Conservation (phyloP, 2,888 invertebrate genomes). For the Cheilosia pagana region DNA sequence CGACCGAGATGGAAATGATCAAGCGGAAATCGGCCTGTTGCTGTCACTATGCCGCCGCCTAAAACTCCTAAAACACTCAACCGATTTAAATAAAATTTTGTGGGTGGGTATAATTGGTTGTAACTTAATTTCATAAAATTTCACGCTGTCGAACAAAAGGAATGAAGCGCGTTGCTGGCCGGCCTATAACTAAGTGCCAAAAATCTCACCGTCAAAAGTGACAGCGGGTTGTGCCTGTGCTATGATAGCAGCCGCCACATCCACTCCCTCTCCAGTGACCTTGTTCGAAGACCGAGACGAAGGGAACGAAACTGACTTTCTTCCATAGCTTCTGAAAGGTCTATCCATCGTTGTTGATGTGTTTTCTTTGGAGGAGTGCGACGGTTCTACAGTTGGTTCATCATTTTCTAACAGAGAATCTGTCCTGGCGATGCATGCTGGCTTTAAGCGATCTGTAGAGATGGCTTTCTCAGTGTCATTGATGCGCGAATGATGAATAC, state of each 20-base stretch:
- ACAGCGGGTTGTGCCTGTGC: not conserved
- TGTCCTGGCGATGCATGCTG: constrained; percentile 5
- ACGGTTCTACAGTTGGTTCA: not conserved
- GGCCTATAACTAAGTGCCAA: no score
- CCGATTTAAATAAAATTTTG: no score
- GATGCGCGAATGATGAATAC: constrained; percentile 9
- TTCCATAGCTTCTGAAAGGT: constrained; percentile 1
- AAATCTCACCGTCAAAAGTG: no score
- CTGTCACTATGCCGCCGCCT: no score
- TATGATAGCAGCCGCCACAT: not conserved
- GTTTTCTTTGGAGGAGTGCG: not conserved
- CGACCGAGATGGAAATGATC: no score
- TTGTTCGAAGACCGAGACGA: not conserved
- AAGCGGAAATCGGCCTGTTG: no score
- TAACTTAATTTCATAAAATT: no score
- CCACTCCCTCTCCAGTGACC: constrained; percentile 12
- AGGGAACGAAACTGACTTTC: constrained; percentile 10
- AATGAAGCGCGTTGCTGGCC: no score
- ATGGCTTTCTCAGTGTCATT: not conserved
- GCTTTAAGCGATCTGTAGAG: not conserved
- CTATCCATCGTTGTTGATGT: constrained; percentile 6
- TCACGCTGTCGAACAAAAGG: no score
- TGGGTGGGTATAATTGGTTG: no score
- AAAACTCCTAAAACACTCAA: no score
- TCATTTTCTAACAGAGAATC: not conserved